Evolutionary conservation across 2,888 invertebrate species (phyloP).

Genomic region (Pseudococcus viburni): DNA sequence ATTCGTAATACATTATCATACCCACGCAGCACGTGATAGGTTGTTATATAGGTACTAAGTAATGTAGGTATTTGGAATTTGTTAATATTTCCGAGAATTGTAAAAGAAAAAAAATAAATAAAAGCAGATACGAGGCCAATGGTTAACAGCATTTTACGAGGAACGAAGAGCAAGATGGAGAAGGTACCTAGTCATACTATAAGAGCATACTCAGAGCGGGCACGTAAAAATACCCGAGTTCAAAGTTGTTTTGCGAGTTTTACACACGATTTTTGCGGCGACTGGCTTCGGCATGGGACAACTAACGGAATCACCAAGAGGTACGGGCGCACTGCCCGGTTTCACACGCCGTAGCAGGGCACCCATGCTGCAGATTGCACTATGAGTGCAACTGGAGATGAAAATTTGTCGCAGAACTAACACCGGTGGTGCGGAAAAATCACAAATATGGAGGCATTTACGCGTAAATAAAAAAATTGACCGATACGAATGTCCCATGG

Average conservation of each 20-base stretch:
- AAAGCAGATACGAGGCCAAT: neutral
- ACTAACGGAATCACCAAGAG: slow-evolving; percentile 13
- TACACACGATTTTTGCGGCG: slow-evolving; percentile 1
- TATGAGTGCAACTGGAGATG: neutral
- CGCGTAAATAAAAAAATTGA: neutral
- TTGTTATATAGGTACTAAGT: neutral
- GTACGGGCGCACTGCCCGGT: neutral
- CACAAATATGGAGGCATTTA: neutral
- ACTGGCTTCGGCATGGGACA: slow-evolving; percentile 6
- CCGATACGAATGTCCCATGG: neutral
- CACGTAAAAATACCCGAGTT: slow-evolving; percentile 18
- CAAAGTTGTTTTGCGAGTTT: slow-evolving; percentile 22
- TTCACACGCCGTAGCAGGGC: neutral
- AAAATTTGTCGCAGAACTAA: neutral
- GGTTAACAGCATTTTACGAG: slow-evolving; percentile 12
- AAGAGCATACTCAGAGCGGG: neutral
- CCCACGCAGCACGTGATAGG: slow-evolving; percentile 11
- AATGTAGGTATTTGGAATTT: neutral
- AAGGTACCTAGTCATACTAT: neutral
- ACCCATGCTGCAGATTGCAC: neutral
- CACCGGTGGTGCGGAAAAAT: neutral
- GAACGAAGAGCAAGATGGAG: neutral
- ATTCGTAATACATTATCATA: slow-evolving; percentile 31
- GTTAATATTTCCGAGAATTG: slow-evolving; percentile 31
- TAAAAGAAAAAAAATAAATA: neutral